phyloP scores from a whole-genome alignment of 2,113 vertebrate genomes.

The Hemichromis elongatus region DNA sequence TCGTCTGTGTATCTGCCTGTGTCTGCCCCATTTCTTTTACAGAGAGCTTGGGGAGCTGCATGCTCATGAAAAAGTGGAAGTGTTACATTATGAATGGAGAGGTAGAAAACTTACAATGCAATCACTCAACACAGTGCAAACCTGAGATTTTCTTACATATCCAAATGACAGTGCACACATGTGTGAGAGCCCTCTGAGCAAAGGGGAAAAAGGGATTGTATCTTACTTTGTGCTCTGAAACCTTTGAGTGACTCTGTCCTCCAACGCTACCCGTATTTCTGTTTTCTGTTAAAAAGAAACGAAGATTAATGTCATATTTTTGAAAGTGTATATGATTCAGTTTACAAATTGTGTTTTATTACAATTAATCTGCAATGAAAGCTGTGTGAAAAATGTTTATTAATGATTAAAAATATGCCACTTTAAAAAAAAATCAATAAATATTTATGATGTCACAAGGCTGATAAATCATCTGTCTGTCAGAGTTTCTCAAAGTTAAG shows the following conservation, averaged over 20 bases:
- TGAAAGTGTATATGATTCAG: neutral
- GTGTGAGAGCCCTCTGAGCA: neutral
- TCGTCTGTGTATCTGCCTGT: neutral
- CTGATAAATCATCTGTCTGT: neutral
- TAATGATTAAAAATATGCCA: neutral
- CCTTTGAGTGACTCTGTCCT: slow-evolving; percentile 58
- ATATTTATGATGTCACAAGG: neutral
- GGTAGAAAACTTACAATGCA: neutral
- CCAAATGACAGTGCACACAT: neutral
- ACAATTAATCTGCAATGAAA: neutral
- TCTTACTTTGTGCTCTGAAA: slow-evolving; percentile 74
- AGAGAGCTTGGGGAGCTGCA: neutral
- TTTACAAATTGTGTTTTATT: neutral
- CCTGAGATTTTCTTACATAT: slow-evolving; percentile 23
- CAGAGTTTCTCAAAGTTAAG: neutral
- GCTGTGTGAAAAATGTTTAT: neutral
- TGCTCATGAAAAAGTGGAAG: slow-evolving; percentile 51
- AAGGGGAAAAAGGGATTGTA: neutral
- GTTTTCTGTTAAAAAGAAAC: slow-evolving; percentile 48
- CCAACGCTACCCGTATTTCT: slow-evolving; percentile 37
- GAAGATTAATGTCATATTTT: neutral
- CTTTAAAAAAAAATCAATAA: neutral
- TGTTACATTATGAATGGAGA: slow-evolving; percentile 61
- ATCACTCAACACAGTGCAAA: slow-evolving; percentile 25
- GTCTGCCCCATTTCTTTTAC: neutral